phyloP scores from a whole-genome alignment of 2,113 vertebrate species.

The Pionites leucogaster region DNA sequence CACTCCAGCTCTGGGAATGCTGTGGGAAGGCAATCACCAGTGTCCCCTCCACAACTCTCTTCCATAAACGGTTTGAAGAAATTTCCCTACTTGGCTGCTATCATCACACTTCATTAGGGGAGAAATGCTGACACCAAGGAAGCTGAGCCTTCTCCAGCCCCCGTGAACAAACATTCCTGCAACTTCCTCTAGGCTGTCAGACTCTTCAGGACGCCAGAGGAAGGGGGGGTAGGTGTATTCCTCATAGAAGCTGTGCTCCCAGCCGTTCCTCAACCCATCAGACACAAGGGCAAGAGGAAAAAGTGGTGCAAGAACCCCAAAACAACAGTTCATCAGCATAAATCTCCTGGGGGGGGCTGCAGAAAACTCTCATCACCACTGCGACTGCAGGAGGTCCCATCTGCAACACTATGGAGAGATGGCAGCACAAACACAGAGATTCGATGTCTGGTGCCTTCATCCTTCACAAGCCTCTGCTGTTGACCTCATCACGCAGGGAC shows the following conservation, averaged over 20 bases:
- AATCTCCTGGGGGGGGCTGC: background rate
- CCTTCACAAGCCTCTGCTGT: background rate
- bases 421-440: rapidly evolving
- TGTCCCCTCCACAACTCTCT: background rate
- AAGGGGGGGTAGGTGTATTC: background rate
- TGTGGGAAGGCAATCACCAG: background rate
- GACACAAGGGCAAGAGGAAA: background rate
- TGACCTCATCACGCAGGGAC: background rate
- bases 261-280: background rate
- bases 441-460: background rate
- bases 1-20: background rate
- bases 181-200: background rate
- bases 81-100: background rate
- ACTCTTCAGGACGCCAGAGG: background rate
- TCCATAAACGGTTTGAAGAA: background rate
- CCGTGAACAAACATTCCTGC: background rate
- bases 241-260: background rate
- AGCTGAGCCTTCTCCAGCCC: background rate
- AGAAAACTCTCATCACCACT: background rate
- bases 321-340: background rate
- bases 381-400: background rate
- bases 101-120: background rate
- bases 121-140: background rate
- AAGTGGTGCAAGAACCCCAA: background rate
- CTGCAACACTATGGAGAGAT: background rate